phyloP scores from a whole-genome alignment of 2,888 invertebrate genomes.

The Clistopyga incitator region DNA sequence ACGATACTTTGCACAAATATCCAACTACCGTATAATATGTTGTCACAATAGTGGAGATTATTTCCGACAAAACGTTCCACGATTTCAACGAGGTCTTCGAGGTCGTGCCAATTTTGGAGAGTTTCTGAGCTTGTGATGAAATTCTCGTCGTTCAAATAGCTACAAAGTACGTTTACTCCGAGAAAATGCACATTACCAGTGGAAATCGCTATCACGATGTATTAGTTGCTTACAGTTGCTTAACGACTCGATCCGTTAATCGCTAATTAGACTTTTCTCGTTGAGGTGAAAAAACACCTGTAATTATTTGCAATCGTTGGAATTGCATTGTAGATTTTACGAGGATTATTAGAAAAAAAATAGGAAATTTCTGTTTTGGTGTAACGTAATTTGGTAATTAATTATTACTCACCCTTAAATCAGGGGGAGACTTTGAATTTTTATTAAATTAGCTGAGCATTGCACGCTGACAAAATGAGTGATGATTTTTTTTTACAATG shows the following conservation, averaged over 20 bases:
- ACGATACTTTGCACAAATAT: neutral
- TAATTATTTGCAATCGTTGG: constrained; percentile 2
- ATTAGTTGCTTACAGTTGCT: neutral
- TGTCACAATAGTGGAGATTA: constrained; percentile 37
- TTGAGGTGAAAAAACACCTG: constrained; percentile 18
- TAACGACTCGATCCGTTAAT: constrained; percentile 6
- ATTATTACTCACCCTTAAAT: constrained; percentile 1
- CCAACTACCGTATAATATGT: constrained; percentile 13
- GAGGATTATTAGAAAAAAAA: constrained; percentile 1
- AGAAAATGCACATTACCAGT: neutral
- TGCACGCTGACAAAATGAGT: neutral
- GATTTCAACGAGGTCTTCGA: constrained; percentile 32
- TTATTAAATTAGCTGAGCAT: neutral
- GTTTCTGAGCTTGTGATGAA: neutral
- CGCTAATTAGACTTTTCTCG: constrained; percentile 26
- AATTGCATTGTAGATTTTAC: neutral
- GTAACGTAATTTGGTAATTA: neutral
- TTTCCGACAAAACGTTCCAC: constrained; percentile 18
- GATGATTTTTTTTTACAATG: neutral
- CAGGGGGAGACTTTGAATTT: neutral
- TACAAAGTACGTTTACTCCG: constrained; percentile 1
- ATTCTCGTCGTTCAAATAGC: constrained; percentile 3
- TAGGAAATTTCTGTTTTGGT: neutral
- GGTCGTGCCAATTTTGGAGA: constrained; percentile 31
- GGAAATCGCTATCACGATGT: neutral